These are phyloP conservation scores for Clarias magur DNA, from an alignment of 2,113 vertebrate species.

Conservation along the genomic window DNA sequence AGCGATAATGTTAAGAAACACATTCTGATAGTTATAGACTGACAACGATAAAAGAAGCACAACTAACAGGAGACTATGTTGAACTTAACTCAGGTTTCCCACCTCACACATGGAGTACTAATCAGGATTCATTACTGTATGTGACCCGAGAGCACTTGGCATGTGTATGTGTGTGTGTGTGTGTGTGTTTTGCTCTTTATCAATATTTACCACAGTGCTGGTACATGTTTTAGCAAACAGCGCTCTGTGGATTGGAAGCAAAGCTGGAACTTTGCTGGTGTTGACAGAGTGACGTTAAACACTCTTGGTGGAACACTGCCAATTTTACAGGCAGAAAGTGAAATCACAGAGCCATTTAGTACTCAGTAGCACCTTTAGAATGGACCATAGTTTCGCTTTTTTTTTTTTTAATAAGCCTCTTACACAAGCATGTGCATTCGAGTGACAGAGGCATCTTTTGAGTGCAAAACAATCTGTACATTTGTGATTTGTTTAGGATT, in stretches of 20 bases:
- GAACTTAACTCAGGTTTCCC: slow-evolving; percentile 21
- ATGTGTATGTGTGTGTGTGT: background rate
- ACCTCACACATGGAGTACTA: slow-evolving; percentile 8
- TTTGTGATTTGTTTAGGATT: slow-evolving; percentile 17
- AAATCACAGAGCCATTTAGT: slow-evolving; percentile 45
- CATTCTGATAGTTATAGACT: slow-evolving; percentile 37
- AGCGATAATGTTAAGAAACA: slow-evolving; percentile 34
- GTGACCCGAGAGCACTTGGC: background rate
- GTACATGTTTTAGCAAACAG: slow-evolving; percentile 25
- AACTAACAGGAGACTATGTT: slow-evolving; percentile 53
- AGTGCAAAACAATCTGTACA: slow-evolving; percentile 40
- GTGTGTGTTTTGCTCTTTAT: slow-evolving; percentile 13
- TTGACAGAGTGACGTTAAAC: slow-evolving; percentile 10
- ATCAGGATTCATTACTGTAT: slow-evolving; percentile 24
- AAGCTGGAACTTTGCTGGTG: slow-evolving; percentile 51
- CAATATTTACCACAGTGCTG: slow-evolving; percentile 35
- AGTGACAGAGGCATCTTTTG: slow-evolving; percentile 34
- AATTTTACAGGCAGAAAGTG: slow-evolving; percentile 21
- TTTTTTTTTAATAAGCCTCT: slow-evolving; percentile 20
- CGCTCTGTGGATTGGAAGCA: slow-evolving; percentile 43
- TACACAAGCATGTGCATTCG: slow-evolving; percentile 32
- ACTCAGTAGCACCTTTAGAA: slow-evolving; percentile 51
- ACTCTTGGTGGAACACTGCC: slow-evolving; percentile 35
- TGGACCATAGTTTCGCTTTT: slow-evolving; percentile 14
- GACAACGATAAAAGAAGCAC: slow-evolving; percentile 46